phyloP scores from a whole-genome alignment of 2,888 invertebrate genomes.

The Lasioglossum leucozonium region DNA sequence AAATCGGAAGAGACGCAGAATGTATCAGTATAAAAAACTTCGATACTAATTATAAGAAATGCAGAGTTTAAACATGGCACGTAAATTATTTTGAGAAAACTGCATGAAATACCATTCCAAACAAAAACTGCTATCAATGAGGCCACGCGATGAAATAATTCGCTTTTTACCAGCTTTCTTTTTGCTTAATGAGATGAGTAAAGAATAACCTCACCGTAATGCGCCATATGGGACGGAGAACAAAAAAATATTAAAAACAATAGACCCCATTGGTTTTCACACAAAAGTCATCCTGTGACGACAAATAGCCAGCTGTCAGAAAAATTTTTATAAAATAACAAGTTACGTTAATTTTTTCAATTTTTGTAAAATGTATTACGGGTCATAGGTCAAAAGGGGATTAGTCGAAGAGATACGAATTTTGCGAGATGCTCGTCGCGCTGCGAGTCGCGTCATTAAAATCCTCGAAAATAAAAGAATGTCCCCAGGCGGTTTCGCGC shows the following conservation, averaged over 20 bases:
- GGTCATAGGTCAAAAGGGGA: not conserved
- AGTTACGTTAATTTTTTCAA: not conserved
- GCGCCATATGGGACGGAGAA: not conserved
- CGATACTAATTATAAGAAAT: no score
- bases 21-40: no score
- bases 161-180: not conserved
- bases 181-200: not conserved
- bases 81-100: no score
- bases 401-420: not conserved
- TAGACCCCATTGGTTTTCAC: not conserved
- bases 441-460: slow-evolving; percentile 35
- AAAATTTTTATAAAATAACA: not conserved
- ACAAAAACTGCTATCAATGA: no score
- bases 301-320: not conserved
- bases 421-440: not conserved
- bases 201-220: not conserved
- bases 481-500: slow-evolving; percentile 33
- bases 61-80: no score
- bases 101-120: no score
- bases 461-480: slow-evolving; percentile 15
- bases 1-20: no score
- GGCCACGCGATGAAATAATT: no score
- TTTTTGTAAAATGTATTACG: not conserved
- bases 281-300: not conserved
- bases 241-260: not conserved